These are phyloP conservation scores for Trachurus trachurus DNA, from an alignment of 2,797 vertebrate genomes.

Conservation along the genomic window DNA sequence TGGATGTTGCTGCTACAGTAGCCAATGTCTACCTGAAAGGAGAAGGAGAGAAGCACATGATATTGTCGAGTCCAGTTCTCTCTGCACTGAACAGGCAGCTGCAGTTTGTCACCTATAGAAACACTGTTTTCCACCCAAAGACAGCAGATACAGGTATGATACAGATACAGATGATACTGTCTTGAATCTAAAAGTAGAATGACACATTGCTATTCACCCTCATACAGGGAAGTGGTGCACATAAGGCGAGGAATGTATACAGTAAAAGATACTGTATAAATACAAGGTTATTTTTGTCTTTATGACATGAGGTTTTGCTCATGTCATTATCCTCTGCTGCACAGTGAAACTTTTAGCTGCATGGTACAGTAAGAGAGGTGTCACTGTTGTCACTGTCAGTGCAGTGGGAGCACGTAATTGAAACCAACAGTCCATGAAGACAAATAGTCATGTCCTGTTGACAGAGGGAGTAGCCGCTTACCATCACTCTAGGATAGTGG, in stretches of 20 bases:
- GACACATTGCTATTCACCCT: neutral
- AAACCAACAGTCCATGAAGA: neutral
- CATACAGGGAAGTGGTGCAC: neutral
- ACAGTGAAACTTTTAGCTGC: no score
- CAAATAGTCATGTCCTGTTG: constrained; percentile 64
- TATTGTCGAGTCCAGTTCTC: constrained; percentile 80
- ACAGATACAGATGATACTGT: no score
- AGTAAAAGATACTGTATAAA: neutral
- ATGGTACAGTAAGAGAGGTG: no score
- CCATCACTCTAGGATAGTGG: no score
- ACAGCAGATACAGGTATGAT: constrained; percentile 90
- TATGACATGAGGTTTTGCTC: neutral
- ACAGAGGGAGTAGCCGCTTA: constrained; percentile 28
- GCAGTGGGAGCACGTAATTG: no score
- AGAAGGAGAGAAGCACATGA: constrained; percentile 83
- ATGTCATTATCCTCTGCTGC: no score
- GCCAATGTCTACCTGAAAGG: constrained; percentile 83
- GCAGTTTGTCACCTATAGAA: constrained; percentile 92
- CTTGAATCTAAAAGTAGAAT: neutral
- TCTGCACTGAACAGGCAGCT: constrained; percentile 91
- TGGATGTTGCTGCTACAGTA: constrained; percentile 89
- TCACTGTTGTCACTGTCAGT: no score
- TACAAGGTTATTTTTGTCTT: neutral
- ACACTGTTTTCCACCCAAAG: constrained; percentile 89
- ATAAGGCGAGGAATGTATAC: no score